A percentile compares a stretch with the other conserved stretches of the same genome.
Evolutionary conservation across 2,888 invertebrate genomes (phyloP).

Genomic region (Uloborus plumipes): DNA sequence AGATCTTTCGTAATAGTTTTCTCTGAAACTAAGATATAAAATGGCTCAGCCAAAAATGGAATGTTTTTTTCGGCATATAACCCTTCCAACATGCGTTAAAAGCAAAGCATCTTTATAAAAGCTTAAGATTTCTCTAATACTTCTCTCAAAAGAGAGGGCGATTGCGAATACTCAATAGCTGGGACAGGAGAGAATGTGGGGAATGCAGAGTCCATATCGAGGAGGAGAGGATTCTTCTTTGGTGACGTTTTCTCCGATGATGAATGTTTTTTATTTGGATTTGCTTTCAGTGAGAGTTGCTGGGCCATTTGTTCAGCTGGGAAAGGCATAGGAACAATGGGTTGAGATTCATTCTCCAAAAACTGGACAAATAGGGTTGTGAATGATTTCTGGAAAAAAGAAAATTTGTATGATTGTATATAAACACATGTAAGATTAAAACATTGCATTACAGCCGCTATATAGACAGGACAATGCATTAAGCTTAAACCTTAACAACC

Average conservation of each 20-base stretch:
- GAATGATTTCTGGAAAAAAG: slow-evolving; percentile 54
- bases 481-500: too few species aligned
- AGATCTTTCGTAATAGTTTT: too few species aligned
- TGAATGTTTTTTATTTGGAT: slow-evolving; percentile 10
- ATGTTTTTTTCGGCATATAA: too few species aligned
- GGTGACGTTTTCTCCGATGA: background rate
- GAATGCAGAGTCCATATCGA: slow-evolving; percentile 64
- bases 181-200: slow-evolving; percentile 65
- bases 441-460: too few species aligned
- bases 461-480: too few species aligned
- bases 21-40: too few species aligned
- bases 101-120: background rate
- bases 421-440: too few species aligned
- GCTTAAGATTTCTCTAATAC: slow-evolving; percentile 18
- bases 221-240: slow-evolving; percentile 13
- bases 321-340: slow-evolving; percentile 69
- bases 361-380: slow-evolving; percentile 78
- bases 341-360: slow-evolving; percentile 86
- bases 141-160: slow-evolving; percentile 50
- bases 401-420: background rate
- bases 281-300: slow-evolving; percentile 19
- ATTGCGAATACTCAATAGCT: slow-evolving; percentile 43
- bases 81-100: too few species aligned
- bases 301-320: slow-evolving; percentile 57
- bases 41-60: too few species aligned